Conservation (phyloP, 2,888 invertebrate species). For the Creontiades dilutus region DNA sequence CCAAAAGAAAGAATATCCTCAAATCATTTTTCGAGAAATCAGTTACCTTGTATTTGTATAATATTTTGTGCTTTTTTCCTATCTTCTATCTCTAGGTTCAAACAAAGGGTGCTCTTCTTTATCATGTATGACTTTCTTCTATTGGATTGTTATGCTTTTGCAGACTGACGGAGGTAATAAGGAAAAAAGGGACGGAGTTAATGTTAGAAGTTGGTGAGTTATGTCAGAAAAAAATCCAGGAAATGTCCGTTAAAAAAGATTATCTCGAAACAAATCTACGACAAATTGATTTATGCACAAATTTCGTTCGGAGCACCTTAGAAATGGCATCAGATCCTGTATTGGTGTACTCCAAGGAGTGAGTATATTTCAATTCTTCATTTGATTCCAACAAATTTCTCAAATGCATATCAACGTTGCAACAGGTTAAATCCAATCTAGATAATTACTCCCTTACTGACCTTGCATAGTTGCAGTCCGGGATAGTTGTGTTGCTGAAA, state of each 20-base stretch:
- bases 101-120: too few species aligned
- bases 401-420: too few species aligned
- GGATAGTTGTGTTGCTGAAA: too few species aligned
- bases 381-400: too few species aligned
- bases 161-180: constrained; percentile 90
- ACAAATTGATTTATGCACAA: constrained; percentile 93
- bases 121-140: background rate
- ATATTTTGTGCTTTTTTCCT: too few species aligned
- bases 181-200: constrained; percentile 89
- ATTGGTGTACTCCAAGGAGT: constrained; percentile 89
- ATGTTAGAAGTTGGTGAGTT: constrained; percentile 90
- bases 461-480: too few species aligned
- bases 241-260: constrained; percentile 88
- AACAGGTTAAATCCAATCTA: too few species aligned
- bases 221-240: constrained; percentile 87
- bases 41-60: too few species aligned
- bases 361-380: constrained; percentile 78
- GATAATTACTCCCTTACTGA: too few species aligned
- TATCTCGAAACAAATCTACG: constrained; percentile 89
- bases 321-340: constrained; percentile 91
- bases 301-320: constrained; percentile 89
- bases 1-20: too few species aligned
- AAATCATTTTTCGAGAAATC: too few species aligned
- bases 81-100: too few species aligned
- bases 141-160: constrained; percentile 69